Base-by-base conservation (phyloP, 2,113 vertebrate genomes). In the Chamaetylas fuelleborni region DNA sequence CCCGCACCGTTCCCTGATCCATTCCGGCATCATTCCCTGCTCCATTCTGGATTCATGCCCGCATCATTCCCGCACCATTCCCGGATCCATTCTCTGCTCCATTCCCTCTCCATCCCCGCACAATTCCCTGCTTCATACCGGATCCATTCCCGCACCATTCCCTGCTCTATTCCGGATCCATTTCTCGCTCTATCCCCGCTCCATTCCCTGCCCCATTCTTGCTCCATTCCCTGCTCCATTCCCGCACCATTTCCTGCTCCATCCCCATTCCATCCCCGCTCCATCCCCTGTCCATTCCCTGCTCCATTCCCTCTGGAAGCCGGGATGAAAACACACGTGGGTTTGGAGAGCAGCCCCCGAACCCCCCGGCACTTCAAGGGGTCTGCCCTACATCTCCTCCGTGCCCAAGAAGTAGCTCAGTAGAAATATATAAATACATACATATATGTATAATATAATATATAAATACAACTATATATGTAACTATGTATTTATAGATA, bases 221-320 rank as follows among this genome's bases (percentile, higher is more conserved):
- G 15, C 15, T 15, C 40, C 40, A 42, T 15, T 42, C 40, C 40
- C 40, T 3, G n/a, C 25, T 40, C 43, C 43, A 19, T 43, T 43
- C 12, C 42, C 38, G 5, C 54, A 3, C 33, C 25, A 13, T 40
- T 57, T 5, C 26, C 76, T 22, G 2, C 12, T 4, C 17, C 24
- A 26, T 34, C 3, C 45, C 25, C 6, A 6, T 6, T 3, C 6
- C n/a, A 34, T 33, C 3, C 38, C n/a, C 9, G 8, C 17, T 4
- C 9, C n/a, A 28, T 33, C 4, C 31, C 51, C 50, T 10, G 48
- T 26, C 16, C 26, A 62, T 38, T 38, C 40, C 9, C n/a, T n/a
- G n/a, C n/a, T 19, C 43, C 43, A 45, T 45, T 40, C 17, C n/a
- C 25, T 22, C 43, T 15, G 26, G 58, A 34, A 65, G 23, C 6